Percentiles rank a stretch among this genome's conserved stretches.
Evolutionary conservation across 2,888 invertebrate genomes (phyloP).

Genomic region (Neoascia interrupta): DNA sequence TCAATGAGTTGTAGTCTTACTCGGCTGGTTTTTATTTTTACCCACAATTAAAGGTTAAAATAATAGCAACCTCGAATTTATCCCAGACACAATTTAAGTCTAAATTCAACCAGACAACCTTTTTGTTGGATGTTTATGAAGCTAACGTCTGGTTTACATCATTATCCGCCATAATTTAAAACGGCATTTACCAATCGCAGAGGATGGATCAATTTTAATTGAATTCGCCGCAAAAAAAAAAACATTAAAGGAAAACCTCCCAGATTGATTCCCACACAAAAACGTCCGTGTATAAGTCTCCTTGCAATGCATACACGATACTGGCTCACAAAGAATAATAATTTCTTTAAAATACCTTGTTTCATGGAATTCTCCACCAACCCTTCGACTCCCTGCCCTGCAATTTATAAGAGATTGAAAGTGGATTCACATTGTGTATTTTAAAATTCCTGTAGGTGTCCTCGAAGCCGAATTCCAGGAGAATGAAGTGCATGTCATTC

Average conservation of each 20-base stretch:
- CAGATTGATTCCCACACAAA: constrained; percentile 8
- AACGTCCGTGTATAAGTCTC: not conserved
- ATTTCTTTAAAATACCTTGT: constrained; percentile 13
- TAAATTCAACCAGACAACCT: too few species aligned
- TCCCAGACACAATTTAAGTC: too few species aligned
- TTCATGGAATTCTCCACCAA: constrained; percentile 4
- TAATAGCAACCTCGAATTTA: too few species aligned
- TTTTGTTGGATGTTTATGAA: too few species aligned
- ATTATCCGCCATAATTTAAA: too few species aligned
- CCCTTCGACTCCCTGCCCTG: not conserved
- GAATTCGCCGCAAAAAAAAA: constrained; percentile 8
- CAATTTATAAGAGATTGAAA: not conserved
- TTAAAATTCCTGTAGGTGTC: constrained; percentile 80
- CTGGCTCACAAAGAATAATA: constrained; percentile 1
- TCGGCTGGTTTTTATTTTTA: too few species aligned
- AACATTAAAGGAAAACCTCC: not conserved
- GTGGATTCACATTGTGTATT: constrained; percentile 32
- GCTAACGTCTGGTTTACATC: too few species aligned
- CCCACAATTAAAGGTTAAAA: too few species aligned
- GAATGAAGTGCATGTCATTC: constrained; percentile 91
- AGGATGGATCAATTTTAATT: constrained; percentile 41
- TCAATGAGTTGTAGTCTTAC: too few species aligned
- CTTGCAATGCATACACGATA: constrained; percentile 14
- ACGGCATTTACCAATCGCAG: not conserved
- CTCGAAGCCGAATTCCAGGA: constrained; percentile 91